Base-by-base conservation (phyloP, 2,797 vertebrate genomes). In the Aselliscus stoliczkanus region DNA sequence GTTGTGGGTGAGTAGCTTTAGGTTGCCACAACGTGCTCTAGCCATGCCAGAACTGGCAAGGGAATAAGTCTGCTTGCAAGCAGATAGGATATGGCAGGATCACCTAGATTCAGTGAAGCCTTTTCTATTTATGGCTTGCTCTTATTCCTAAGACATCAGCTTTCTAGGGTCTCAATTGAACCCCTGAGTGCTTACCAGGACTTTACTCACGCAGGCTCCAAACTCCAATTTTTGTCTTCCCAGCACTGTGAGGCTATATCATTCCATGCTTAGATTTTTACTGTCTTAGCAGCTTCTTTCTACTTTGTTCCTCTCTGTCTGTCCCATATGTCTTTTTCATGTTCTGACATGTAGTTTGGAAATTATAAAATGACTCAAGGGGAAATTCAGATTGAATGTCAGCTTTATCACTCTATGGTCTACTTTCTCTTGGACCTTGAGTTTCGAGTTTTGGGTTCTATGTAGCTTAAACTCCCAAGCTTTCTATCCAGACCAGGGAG, bases 1-100 rank as follows among this genome's bases (percentile, higher is more conserved):
- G 93, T 99, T 99, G 97, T 99, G 99, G 0, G 99, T 99, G 31
- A 99, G 97, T 21, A 99, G 98, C 97, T 99, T 99, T 99, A 99
- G 99, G 29, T 34, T 12, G n/a, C 58, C 5, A 4, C 12, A 25
- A 50, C 18, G 3, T 31, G 21, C 12, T 69, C 44, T 76, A 2
- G 2, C 50, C 27, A 73, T 47, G 34, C 37, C 5, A 20, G n/a
- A 60, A 50, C 29, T 15, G 50, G 75, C 82, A 77, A 58, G 44
- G 52, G 8, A 80, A 7, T 25, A 65, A 88, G n/a, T 37, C 15
- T 27, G 29, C 37, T 29, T 90, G 10, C 4, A 82, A 47, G 14
- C 8, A 75, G 62, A 27, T 23, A 54, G n/a, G 31, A 25, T 65
- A 5, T 50, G 13, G 37, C 18, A 50, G 76, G n/a, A n/a, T 27